Evolutionary conservation across 2,113 vertebrate species (phyloP).

Genomic region (Erpornis zantholeuca): DNA sequence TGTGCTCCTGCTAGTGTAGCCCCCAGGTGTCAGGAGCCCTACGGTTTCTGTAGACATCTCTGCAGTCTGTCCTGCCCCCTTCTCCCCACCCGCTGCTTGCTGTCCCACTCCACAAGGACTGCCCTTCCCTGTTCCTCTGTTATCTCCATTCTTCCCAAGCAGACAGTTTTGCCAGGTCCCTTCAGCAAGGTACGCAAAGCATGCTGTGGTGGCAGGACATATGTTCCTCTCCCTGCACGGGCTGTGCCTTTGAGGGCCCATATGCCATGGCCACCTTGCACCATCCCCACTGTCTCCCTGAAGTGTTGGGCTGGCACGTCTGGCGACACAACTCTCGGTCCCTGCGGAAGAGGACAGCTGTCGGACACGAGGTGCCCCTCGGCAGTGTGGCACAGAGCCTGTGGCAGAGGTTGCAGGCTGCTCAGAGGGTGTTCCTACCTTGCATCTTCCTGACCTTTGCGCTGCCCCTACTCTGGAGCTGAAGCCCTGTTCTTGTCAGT

Average conservation of each 20-base stretch:
- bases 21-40: neutral
- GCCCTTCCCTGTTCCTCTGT: neutral
- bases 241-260: neutral
- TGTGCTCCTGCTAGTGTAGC: neutral
- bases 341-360: neutral
- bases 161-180: neutral
- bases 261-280: neutral
- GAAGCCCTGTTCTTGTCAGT: neutral
- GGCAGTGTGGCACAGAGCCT: neutral
- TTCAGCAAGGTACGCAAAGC: neutral
- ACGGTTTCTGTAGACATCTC: neutral
- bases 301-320: neutral
- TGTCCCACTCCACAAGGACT: neutral
- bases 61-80: neutral
- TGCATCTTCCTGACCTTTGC: neutral
- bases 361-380: neutral
- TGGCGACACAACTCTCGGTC: fast-evolving
- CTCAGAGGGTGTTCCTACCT: neutral
- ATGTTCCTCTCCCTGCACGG: neutral
- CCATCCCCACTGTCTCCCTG: neutral
- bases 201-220: neutral
- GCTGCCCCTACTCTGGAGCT: neutral
- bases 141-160: neutral
- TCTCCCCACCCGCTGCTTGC: neutral
- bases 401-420: neutral